These are phyloP conservation scores for Polymixis lichenea DNA, from an alignment of 2,888 invertebrate genomes.

Conservation along the genomic window DNA sequence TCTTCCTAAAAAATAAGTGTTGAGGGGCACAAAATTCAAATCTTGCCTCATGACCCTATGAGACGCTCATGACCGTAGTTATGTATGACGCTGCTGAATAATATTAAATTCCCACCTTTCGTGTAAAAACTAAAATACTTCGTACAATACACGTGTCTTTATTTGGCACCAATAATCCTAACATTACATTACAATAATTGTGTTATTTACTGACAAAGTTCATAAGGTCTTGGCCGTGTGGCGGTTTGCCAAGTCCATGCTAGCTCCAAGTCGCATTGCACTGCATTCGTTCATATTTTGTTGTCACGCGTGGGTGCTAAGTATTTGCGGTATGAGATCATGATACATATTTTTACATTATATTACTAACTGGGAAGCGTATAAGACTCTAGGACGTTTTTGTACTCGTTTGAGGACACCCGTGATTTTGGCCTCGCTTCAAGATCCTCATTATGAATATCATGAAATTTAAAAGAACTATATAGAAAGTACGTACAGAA, in stretches of 20 bases:
- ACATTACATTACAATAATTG: background rate
- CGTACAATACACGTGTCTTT: conserved; percentile 1
- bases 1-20: no score
- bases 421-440: background rate
- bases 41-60: no score
- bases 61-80: no score
- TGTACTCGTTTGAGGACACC: background rate
- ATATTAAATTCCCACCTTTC: background rate
- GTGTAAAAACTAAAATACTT: no score
- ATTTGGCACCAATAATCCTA: background rate
- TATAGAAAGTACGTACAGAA: background rate
- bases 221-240: conserved; percentile 52
- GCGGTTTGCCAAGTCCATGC: conserved; percentile 56
- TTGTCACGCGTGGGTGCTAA: conserved; percentile 23
- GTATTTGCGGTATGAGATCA: conserved; percentile 24
- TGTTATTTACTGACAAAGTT: conserved; percentile 42
- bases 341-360: conserved; percentile 1
- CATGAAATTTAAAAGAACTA: background rate
- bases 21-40: no score
- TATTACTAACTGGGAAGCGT: background rate
- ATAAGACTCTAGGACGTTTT: background rate
- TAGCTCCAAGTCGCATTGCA: conserved; percentile 29
- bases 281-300: conserved; percentile 22
- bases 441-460: background rate
- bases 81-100: background rate